Conservation (phyloP, 2,888 invertebrate genomes). For the Dusona sp. region DNA sequence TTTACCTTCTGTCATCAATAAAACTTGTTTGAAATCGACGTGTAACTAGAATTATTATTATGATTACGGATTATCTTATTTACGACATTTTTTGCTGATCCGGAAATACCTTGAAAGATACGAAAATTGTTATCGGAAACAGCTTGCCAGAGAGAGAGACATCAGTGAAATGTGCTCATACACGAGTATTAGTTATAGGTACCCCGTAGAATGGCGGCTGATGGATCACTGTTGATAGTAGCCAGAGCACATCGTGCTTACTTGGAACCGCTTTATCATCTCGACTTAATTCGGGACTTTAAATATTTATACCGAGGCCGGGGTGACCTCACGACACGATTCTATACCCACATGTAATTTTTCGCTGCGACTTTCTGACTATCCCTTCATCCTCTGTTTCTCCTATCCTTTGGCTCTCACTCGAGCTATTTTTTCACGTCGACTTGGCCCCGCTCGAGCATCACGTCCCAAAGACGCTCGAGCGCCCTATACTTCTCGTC, state of each 20-base stretch:
- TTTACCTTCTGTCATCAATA: background rate
- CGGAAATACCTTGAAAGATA: slow-evolving; percentile 34
- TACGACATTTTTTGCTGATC: slow-evolving; percentile 20
- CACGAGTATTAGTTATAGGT: slow-evolving; percentile 20
- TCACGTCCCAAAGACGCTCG: slow-evolving; percentile 65
- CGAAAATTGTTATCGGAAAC: slow-evolving; percentile 57
- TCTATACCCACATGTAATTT: slow-evolving; percentile 2
- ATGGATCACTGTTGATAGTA: slow-evolving; percentile 77
- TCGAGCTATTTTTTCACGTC: slow-evolving; percentile 74
- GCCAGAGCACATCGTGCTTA: slow-evolving; percentile 79
- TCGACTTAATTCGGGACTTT: slow-evolving; percentile 82
- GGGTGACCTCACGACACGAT: slow-evolving; percentile 81
- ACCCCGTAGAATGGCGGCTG: slow-evolving; percentile 55
- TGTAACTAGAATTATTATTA: background rate
- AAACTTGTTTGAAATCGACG: background rate
- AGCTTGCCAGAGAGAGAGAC: slow-evolving; percentile 42
- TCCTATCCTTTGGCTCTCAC: slow-evolving; percentile 57
- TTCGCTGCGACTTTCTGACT: slow-evolving; percentile 28
- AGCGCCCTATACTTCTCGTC: slow-evolving; percentile 38
- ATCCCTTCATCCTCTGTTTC: slow-evolving; percentile 32
- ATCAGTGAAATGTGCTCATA: slow-evolving; percentile 20
- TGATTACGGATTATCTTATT: background rate
- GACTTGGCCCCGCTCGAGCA: slow-evolving; percentile 49
- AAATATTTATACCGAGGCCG: slow-evolving; percentile 81
- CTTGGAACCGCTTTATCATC: slow-evolving; percentile 82